Conservation (phyloP, 2,797 vertebrate species). For the Spheniscus humboldti region DNA sequence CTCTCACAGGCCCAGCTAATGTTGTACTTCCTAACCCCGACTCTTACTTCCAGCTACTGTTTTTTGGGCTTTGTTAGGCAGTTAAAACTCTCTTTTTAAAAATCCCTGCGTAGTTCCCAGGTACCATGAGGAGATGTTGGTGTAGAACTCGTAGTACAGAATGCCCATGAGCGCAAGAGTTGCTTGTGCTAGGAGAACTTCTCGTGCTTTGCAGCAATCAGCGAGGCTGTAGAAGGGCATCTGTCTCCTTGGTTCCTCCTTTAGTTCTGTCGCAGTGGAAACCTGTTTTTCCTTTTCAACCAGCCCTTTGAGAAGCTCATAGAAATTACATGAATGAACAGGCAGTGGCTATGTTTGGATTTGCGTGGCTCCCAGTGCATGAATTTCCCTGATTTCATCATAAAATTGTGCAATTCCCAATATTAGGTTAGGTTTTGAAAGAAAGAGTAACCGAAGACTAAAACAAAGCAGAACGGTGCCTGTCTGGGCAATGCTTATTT, state of each 20-base stretch:
- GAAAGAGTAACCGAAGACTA: not conserved
- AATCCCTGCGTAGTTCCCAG: too few relatives aligned
- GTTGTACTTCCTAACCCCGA: not conserved
- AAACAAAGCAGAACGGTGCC: not conserved
- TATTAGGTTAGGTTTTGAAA: not conserved
- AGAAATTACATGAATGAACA: not conserved
- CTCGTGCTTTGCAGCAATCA: not conserved
- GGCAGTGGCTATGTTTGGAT: not conserved
- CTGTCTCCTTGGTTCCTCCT: not conserved
- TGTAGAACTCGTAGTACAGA: fast-evolving
- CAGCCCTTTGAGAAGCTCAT: not conserved
- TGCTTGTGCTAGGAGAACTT: not conserved
- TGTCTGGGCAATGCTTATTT: not conserved
- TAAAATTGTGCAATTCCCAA: not conserved
- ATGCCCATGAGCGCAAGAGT: not conserved
- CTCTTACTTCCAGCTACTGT: not conserved
- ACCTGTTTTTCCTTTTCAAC: not conserved
- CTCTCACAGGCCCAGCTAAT: not conserved
- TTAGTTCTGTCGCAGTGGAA: not conserved
- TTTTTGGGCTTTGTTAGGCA: not conserved
- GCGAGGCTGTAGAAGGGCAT: fast-evolving
- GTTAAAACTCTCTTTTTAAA: not conserved
- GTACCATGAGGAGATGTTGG: not conserved
- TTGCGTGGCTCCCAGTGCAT: not conserved
- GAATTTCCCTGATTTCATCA: not conserved